Evolutionary conservation across 2,888 invertebrate species (phyloP).

Genomic region (Eilema depressum): DNA sequence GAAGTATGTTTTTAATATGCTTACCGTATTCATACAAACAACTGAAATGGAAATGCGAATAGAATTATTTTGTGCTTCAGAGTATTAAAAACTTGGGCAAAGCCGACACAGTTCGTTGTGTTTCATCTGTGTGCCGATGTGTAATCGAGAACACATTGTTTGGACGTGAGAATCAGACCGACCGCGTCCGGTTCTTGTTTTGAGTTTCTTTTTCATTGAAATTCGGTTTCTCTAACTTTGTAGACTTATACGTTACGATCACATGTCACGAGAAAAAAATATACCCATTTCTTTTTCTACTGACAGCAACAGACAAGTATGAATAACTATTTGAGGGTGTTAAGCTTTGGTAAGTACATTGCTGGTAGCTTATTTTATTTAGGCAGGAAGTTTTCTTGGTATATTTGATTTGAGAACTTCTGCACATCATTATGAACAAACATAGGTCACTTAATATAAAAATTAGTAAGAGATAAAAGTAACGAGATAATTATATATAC

Average conservation of each 20-base stretch:
- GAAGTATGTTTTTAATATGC: constrained; percentile 51
- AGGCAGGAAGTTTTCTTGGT: too few relatives aligned
- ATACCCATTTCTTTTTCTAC: background rate
- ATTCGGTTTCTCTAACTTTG: constrained; percentile 22
- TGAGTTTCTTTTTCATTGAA: constrained; percentile 50
- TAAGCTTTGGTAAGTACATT: background rate
- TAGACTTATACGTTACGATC: background rate
- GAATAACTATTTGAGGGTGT: background rate
- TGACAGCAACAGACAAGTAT: background rate
- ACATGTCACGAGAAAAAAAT: background rate
- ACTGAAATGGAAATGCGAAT: constrained; percentile 49
- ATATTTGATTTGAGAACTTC: too few relatives aligned
- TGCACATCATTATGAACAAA: too few relatives aligned
- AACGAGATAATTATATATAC: too few relatives aligned
- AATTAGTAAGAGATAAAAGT: too few relatives aligned
- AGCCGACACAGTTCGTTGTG: constrained; percentile 54
- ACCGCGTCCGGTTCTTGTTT: constrained; percentile 53
- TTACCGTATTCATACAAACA: constrained; percentile 50
- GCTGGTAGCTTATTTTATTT: too few relatives aligned
- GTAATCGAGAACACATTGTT: constrained; percentile 54
- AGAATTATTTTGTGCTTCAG: constrained; percentile 46
- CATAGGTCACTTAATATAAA: too few relatives aligned
- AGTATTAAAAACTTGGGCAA: constrained; percentile 57
- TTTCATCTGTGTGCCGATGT: constrained; percentile 44
- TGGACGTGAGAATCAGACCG: constrained; percentile 57